phyloP scores from a whole-genome alignment of 2,888 invertebrate species.

The Oasisia sp. region DNA sequence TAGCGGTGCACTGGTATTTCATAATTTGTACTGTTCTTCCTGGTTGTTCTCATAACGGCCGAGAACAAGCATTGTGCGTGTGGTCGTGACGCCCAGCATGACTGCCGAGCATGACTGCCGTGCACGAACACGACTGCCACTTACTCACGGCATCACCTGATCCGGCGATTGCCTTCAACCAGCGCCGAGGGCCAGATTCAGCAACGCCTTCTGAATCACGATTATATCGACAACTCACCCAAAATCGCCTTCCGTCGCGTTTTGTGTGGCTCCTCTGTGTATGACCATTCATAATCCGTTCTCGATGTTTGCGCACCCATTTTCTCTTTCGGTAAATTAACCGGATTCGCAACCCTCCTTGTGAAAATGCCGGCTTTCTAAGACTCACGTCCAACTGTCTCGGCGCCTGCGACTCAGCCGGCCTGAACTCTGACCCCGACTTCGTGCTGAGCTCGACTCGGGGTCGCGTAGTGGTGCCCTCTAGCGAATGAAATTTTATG shows the following conservation, averaged over 20 bases:
- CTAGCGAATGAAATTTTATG: neutral
- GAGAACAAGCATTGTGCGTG: neutral
- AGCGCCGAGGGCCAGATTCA: neutral
- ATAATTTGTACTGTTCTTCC: neutral
- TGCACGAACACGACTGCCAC: neutral
- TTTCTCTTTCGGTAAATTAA: conserved; percentile 25
- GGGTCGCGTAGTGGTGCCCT: neutral
- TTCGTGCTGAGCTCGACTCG: no score
- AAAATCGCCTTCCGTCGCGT: conserved; percentile 73
- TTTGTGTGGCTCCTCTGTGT: conserved; percentile 97
- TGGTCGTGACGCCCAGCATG: neutral
- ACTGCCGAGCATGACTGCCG: neutral
- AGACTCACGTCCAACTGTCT: neutral
- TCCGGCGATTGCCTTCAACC: neutral
- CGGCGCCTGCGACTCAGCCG: neutral
- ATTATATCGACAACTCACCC: neutral
- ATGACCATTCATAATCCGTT: conserved; percentile 96
- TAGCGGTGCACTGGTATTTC: neutral
- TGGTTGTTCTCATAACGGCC: neutral
- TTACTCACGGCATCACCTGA: neutral
- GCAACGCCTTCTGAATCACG: neutral
- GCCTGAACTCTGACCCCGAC: neutral
- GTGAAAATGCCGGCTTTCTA: neutral
- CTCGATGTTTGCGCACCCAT: conserved; percentile 96
- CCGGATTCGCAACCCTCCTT: neutral